Conservation (phyloP, 2,888 invertebrate species). For the Hymenopus coronatus region DNA sequence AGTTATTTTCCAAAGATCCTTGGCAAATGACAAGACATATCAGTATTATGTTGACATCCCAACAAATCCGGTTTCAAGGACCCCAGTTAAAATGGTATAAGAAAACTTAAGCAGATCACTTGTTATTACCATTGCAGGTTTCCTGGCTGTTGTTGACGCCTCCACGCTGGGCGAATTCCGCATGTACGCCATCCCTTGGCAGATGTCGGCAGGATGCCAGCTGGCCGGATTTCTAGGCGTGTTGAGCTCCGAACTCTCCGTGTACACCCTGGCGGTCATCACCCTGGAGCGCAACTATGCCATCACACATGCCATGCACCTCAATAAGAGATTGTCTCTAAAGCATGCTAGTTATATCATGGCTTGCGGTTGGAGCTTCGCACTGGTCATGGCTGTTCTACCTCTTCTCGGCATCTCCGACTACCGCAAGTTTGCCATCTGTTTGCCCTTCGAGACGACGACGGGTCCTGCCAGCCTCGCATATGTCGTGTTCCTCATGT, state of each 20-base stretch:
- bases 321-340: constrained; percentile 87
- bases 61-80: too few relatives aligned
- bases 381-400: constrained; percentile 79
- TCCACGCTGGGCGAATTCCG: constrained; percentile 94
- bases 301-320: constrained; percentile 95
- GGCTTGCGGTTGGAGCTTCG: constrained; percentile 90
- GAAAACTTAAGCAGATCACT: not conserved
- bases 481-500: constrained; percentile 87
- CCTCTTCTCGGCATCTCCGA: constrained; percentile 91
- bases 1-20: too few relatives aligned
- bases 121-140: constrained; percentile 55
- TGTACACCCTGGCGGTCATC: constrained; percentile 94
- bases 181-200: constrained; percentile 96
- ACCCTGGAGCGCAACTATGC: constrained; percentile 95
- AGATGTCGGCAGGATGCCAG: constrained; percentile 90
- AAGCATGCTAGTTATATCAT: constrained; percentile 90
- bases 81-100: too few relatives aligned
- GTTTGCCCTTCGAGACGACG: constrained; percentile 90
- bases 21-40: not conserved
- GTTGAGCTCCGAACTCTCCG: constrained; percentile 88
- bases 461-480: constrained; percentile 72
- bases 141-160: constrained; percentile 93
- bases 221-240: constrained; percentile 94
- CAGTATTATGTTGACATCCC: not conserved
- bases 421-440: constrained; percentile 94